A percentile compares a stretch with the other conserved stretches of the same genome.
phyloP scores from a whole-genome alignment of 1,140 invertebrate species.

The Aphelenchoides fujianensis region DNA sequence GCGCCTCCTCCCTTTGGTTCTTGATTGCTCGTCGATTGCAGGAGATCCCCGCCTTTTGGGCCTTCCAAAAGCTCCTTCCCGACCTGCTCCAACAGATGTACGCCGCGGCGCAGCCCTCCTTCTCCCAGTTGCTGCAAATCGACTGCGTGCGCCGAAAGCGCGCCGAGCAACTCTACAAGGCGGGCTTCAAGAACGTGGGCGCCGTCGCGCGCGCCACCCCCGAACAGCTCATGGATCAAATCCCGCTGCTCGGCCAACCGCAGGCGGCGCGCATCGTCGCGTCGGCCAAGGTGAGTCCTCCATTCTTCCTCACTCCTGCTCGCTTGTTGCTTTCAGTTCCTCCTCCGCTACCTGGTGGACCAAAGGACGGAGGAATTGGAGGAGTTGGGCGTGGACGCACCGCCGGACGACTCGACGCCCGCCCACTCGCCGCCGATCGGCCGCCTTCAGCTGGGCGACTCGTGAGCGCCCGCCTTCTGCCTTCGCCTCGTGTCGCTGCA shows the following conservation, averaged over 20 bases:
- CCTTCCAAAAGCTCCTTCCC: constrained; percentile 28
- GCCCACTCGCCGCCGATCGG: no score
- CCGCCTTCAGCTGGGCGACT: no score
- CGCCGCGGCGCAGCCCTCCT: constrained; percentile 25
- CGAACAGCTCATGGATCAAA: constrained; percentile 18
- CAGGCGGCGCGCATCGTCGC: constrained; percentile 33
- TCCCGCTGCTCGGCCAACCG: constrained; percentile 16
- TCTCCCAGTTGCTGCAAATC: constrained; percentile 32
- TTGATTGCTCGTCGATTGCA: constrained; percentile 26
- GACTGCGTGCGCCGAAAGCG: constrained; percentile 35
- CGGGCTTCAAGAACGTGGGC: constrained; percentile 32
- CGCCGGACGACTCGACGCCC: no score
- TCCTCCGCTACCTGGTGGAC: constrained; percentile 38
- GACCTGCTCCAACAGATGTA: constrained; percentile 29
- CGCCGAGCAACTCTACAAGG: constrained; percentile 32
- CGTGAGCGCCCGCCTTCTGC: no score
- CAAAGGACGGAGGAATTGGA: constrained; percentile 43
- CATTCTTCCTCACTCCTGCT: constrained; percentile 14
- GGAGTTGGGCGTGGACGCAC: constrained; percentile 22
- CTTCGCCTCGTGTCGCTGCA: no score
- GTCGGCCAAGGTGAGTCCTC: constrained; percentile 35
- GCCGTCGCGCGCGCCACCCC: constrained; percentile 31
- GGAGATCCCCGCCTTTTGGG: constrained; percentile 35
- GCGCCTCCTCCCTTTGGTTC: not conserved
- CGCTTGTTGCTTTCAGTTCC: constrained; percentile 27